Percentiles rank a stretch among this genome's conserved stretches.
Evolutionary conservation across 1,140 invertebrate genomes (phyloP).

Genomic region (Zelostemma sp.): DNA sequence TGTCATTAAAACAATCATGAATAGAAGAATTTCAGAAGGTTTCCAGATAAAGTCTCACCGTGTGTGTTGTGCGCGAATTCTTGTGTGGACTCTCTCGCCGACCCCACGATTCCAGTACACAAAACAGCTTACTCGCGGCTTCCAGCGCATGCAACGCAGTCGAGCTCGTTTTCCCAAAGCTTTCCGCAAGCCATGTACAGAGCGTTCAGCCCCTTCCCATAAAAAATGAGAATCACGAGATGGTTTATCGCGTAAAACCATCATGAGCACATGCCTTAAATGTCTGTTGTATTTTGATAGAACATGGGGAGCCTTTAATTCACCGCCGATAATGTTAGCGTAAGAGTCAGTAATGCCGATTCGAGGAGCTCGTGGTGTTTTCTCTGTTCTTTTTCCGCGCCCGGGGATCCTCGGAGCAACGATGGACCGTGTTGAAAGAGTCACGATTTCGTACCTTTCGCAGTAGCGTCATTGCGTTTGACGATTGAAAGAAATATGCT

Average conservation of each 20-base stretch:
- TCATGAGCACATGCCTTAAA: constrained; percentile 39
- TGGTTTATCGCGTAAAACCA: constrained; percentile 26
- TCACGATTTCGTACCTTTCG: constrained; percentile 6
- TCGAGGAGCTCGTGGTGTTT: constrained; percentile 38
- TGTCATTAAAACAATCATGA: too few species aligned
- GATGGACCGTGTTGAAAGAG: constrained; percentile 42
- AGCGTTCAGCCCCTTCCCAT: not conserved
- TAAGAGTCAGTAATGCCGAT: constrained; percentile 39
- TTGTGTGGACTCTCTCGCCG: not conserved
- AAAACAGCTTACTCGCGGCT: not conserved
- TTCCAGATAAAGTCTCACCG: not conserved
- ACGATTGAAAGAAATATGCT: not conserved
- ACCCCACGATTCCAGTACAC: not conserved
- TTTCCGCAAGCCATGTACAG: not conserved
- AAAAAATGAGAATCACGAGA: not conserved
- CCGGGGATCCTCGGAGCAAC: constrained; percentile 19
- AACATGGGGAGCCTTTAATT: constrained; percentile 48
- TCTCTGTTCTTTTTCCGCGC: constrained; percentile 20
- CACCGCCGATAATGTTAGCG: constrained; percentile 44
- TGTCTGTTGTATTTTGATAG: constrained; percentile 50
- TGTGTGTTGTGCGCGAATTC: not conserved
- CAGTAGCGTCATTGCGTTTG: not conserved
- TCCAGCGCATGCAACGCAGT: constrained; percentile 6
- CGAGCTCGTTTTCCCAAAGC: not conserved
- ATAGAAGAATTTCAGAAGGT: too few species aligned